Conservation (phyloP, 2,797 vertebrate species). For the Furcifer pardalis region DNA sequence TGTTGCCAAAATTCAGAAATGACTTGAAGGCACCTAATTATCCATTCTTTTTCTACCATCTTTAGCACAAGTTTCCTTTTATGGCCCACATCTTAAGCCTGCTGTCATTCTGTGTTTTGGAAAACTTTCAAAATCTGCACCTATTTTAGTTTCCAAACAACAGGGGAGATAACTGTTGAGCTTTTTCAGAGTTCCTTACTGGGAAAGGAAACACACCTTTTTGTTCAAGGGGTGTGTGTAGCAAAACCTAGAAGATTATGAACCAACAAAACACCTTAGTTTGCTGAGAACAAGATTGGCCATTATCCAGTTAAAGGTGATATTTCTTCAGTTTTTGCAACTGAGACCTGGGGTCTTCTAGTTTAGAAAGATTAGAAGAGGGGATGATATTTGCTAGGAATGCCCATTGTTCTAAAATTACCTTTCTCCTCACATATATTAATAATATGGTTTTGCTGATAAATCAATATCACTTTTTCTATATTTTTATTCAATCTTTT, state of each 20-base stretch:
- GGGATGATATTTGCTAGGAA: background rate
- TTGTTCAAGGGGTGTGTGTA: too few species aligned
- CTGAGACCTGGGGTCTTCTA: background rate
- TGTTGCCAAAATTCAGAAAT: too few species aligned
- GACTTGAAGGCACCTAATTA: too few species aligned
- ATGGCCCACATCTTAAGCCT: background rate
- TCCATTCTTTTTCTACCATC: too few species aligned
- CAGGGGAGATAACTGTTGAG: background rate
- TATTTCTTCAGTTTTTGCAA: background rate
- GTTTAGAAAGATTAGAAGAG: background rate
- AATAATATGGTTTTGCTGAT: background rate
- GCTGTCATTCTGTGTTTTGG: background rate
- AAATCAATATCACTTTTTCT: background rate
- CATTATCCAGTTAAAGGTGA: background rate
- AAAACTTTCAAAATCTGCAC: background rate
- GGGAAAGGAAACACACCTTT: background rate
- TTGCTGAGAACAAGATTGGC: background rate
- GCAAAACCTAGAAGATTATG: background rate
- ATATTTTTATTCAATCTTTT: too few species aligned
- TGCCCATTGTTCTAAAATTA: background rate
- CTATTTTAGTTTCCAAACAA: background rate
- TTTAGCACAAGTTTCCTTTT: background rate
- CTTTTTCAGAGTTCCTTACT: background rate
- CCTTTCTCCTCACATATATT: background rate
- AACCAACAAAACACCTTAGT: background rate